Base-by-base conservation (phyloP, 2,113 vertebrate species). In the Phoenicopterus ruber region DNA sequence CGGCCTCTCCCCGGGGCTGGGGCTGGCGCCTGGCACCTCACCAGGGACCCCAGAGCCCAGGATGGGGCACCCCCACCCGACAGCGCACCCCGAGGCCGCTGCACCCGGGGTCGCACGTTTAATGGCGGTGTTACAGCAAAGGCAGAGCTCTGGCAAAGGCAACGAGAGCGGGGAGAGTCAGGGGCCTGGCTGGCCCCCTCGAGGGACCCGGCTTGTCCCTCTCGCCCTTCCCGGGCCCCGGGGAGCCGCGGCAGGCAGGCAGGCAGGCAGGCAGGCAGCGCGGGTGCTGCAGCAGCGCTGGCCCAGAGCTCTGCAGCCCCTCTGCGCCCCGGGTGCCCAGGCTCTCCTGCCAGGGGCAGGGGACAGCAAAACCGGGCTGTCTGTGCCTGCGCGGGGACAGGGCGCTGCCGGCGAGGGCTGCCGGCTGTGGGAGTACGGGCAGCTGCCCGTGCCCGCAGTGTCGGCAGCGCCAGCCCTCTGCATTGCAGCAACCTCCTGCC, bases 401-500 rank as follows among this genome's bases (percentile, higher is more conserved):
- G 77, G 84, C 52, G 21, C 4, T 21, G 65, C 58, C 1, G 10
- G 62, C 7, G 10, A n/a, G 50, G 38, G 70, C 82, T 34, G 21
- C 52, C 3, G 28, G 54, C 34, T 26, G 3, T 2, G 49, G 72
- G 36, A 54, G 16, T 7, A n/a, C 2, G 1, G 73, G 86, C 88
- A 73, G 84, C 73, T 82, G 78, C 89, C 93, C 20, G 20, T 90
- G 82, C 94, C 93, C 16, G 10, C 38, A 8, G 77, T 11, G 66
- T 71, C 73, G 10, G 94, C 85, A 88, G 82, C 38, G 2, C 47
- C 92, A 85, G 47, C 70, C 21, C 85, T 94, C 96, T 96, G 96
- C 95, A 96, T 93, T 97, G 95, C 96, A 97, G 96, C 95, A 97
- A 73, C 90, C 38, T 94, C 85, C 90, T 52, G 94, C 85, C 73